phyloP scores from a whole-genome alignment of 2,797 vertebrate species.

The Alosa sapidissima region DNA sequence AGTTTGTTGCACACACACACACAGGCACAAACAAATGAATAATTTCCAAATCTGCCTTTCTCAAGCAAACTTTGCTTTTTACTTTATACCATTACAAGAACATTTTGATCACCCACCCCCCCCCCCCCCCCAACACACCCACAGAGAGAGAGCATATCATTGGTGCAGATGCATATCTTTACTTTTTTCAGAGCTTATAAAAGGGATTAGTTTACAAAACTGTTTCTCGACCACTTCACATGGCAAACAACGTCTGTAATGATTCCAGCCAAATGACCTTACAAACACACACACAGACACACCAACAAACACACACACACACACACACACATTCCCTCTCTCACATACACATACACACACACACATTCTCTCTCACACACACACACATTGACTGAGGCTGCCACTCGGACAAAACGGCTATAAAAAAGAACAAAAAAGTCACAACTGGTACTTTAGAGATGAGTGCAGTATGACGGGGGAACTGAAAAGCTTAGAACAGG shows the following conservation, averaged over 20 bases:
- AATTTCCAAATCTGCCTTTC: neutral
- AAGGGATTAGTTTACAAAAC: slow-evolving; percentile 14
- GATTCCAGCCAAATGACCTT: neutral
- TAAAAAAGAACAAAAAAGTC: too few species aligned
- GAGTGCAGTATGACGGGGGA: neutral
- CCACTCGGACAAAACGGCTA: too few species aligned
- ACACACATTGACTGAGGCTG: neutral
- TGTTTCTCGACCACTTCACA: neutral
- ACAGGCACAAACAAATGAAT: neutral
- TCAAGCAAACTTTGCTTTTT: neutral
- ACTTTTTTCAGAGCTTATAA: neutral
- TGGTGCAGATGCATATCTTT: neutral
- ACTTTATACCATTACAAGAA: neutral
- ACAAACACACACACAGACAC: neutral
- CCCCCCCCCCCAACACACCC: neutral
- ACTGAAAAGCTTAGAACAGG: neutral
- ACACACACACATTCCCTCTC: neutral
- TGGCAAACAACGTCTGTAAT: neutral
- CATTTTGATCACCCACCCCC: neutral
- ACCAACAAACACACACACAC: slow-evolving; percentile 20
- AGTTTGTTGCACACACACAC: neutral
- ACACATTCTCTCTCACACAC: neutral
- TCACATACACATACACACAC: neutral
- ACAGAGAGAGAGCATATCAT: neutral
- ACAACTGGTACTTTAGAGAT: too few species aligned